phyloP scores from a whole-genome alignment of 2,888 invertebrate genomes.

The Aethes cnicana region DNA sequence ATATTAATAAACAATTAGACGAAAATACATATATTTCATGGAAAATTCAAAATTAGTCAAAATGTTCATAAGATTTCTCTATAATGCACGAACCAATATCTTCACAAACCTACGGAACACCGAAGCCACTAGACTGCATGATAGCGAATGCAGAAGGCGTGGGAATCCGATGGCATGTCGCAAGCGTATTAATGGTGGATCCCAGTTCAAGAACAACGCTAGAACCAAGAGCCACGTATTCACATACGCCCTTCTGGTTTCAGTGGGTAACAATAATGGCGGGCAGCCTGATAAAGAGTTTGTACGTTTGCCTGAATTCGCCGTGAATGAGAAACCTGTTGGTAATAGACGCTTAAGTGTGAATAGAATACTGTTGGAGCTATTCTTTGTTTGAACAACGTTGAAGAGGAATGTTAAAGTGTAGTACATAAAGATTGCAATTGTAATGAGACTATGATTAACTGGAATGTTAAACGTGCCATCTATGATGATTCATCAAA shows the following conservation, averaged over 20 bases:
- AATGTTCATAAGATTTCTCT: too few species aligned
- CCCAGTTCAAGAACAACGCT: not conserved
- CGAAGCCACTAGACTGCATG: not conserved
- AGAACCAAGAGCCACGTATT: not conserved
- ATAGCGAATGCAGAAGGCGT: slow-evolving; percentile 36
- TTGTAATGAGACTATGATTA: too few species aligned
- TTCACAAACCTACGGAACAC: not conserved
- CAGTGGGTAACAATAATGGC: not conserved
- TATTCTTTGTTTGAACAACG: not conserved
- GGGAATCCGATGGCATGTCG: slow-evolving; percentile 41
- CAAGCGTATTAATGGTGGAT: slow-evolving; percentile 28
- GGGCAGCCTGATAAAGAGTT: slow-evolving; percentile 2
- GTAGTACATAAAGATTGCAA: too few species aligned
- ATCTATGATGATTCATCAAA: too few species aligned
- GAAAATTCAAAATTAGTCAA: too few species aligned
- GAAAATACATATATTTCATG: too few species aligned
- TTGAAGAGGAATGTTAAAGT: too few species aligned
- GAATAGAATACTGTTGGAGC: not conserved
- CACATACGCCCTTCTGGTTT: not conserved
- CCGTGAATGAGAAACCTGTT: slow-evolving; percentile 15
- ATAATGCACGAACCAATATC: too few species aligned
- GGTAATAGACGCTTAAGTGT: slow-evolving; percentile 1
- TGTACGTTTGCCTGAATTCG: slow-evolving; percentile 13
- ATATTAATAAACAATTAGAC: too few species aligned
- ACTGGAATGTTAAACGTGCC: too few species aligned